Evolutionary conservation across 2,113 vertebrate genomes (phyloP), one percentile per base, ranked within the genome.

Genomic region (Barbus barbus): DNA sequence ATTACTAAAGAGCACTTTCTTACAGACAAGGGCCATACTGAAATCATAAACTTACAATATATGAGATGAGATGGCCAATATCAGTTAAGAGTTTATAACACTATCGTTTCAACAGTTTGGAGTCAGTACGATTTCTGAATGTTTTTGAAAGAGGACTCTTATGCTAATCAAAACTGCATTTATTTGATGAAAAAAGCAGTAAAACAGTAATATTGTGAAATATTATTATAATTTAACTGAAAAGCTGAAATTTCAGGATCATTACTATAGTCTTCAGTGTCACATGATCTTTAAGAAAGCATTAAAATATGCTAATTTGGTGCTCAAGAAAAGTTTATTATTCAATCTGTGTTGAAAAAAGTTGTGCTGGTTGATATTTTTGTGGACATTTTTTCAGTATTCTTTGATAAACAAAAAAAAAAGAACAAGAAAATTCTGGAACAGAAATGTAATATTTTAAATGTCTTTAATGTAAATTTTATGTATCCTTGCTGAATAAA

Each of bases 1-100:
- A 76, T 56, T 33, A 31, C 74, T 33, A 31, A 9, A 75, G 14
- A 76, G 18, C 74, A 53, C 46, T 56, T 76, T 76, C 73, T 76
- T 53, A 53, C 9, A 53, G 24, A 11, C 16, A 75, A 75, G 46
- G 24, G 46, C 16, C 9, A 20, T 51, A 53, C 8, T 28, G 46
- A 53, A 76, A 76, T 76, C 26, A 51, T 22, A n/a, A 58, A 58
- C 53, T 9, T n/a, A n/a, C 8, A 22, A 22, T 58, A 58, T 56
- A 56, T 56, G 46, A 65, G 6, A 65, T 65, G 14, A 63, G 60
- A 28, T 63, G 60, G 26, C 24, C 0, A 28, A 63, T 28, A 63
- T 63, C 13, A 63, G 60, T n/a, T n/a, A 63, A 61, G 9, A 61
- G 60, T 6, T 61, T 28, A 2, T 5, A 26, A 14, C 24, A 5